phyloP scores from a whole-genome alignment of 1,140 invertebrate genomes.

The Drosophila mauritiana region DNA sequence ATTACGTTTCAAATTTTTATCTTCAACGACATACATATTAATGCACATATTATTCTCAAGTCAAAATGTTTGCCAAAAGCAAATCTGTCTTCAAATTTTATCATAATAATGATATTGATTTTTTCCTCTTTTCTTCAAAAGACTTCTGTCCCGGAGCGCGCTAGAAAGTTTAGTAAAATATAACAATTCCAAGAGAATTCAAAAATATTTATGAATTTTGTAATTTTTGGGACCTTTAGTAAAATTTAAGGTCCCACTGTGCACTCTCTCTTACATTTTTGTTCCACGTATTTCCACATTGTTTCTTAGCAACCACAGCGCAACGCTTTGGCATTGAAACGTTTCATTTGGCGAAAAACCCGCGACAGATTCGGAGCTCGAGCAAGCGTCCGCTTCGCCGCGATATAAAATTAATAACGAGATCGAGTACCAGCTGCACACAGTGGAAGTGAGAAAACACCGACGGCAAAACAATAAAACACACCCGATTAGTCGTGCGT shows the following conservation, averaged over 20 bases:
- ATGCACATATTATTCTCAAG: no score
- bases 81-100: no score
- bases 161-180: no score
- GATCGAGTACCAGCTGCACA: slow-evolving; percentile 13
- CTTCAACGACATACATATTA: no score
- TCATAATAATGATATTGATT: no score
- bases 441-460: slow-evolving; percentile 28
- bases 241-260: not conserved
- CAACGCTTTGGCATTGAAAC: slow-evolving; percentile 16
- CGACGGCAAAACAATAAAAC: slow-evolving; percentile 64
- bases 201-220: no score
- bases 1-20: no score
- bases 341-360: slow-evolving; percentile 8
- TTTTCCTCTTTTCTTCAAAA: no score
- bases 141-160: no score
- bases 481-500: slow-evolving; percentile 38
- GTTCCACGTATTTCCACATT: slow-evolving; percentile 1
- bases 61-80: no score
- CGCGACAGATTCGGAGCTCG: not conserved
- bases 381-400: not conserved
- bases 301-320: slow-evolving; percentile 11
- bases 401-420: not conserved
- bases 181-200: no score
- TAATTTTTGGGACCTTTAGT: not conserved
- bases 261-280: not conserved